Evolutionary conservation across 2,888 invertebrate genomes (phyloP), one percentile per base, ranked within the genome.

Genomic region (Bellardia bayeri): DNA sequence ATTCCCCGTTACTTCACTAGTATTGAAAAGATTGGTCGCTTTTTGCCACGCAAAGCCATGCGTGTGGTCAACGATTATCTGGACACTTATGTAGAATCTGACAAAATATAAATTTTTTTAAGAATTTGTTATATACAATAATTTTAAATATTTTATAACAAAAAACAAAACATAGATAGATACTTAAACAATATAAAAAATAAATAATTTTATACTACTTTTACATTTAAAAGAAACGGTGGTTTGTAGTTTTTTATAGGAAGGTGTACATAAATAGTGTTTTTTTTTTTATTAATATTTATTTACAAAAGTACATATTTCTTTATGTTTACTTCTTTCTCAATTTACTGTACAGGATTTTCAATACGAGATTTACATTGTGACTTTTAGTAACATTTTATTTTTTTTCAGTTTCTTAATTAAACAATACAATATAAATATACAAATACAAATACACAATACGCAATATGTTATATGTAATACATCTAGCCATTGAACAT

Each of bases 61-160:
- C 89, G 94, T 5, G 92, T 94, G 88, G 82, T 96, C 0, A 94
- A 94, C 90, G 96, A 96, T 91, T 96, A 96, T 91, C 88, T 96
- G 49, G 96, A 96, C 89, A 94, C 95, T 9, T 96, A 96, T 33
- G 94, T 96, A 4, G 95, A 96, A 49, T 94, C 95, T 0, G 95
- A 95, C 89, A 91, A 90, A 81, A 69, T 69, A 8, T 89, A 89
- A 79, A 37, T 61, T 51, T 54, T 23, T n/a, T 42, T 40, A 56
- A n/a, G 13, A 45, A 13, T 11, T 14, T 74, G 30, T 56, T 56
- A 16, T 30, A 49, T 4, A 13, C 11, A 51, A 63, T 42, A 63
- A 33, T 63, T 76, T 61, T 42, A 72, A 56, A 42, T 16, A 16
- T 33, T 30, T 61, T 11, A 51, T 14, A 45, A 11, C 30, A 75